phyloP scores from a whole-genome alignment of 2,888 invertebrate genomes.

The Calephelis perditalis region DNA sequence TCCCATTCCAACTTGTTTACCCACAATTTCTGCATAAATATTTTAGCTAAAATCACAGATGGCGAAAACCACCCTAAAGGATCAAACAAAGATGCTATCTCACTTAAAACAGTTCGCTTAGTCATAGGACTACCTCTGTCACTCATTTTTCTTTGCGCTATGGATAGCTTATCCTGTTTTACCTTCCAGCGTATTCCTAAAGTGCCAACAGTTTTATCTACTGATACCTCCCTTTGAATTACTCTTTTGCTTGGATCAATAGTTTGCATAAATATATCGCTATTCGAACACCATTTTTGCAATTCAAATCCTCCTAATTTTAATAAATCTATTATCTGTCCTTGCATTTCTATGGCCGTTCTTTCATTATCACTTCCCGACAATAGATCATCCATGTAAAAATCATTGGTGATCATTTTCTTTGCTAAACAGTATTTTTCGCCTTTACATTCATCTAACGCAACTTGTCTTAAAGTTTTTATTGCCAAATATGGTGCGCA shows the following conservation, averaged over 20 bases:
- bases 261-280: slow-evolving; percentile 13
- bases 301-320: slow-evolving; percentile 33
- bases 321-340: slow-evolving; percentile 30
- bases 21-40: slow-evolving; percentile 16
- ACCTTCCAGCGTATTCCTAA: slow-evolving; percentile 18
- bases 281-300: slow-evolving; percentile 31
- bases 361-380: slow-evolving; percentile 26
- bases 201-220: slow-evolving; percentile 19
- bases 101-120: slow-evolving; percentile 22
- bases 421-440: slow-evolving; percentile 19
- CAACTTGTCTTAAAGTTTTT: slow-evolving; percentile 25
- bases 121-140: background rate
- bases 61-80: slow-evolving; percentile 15
- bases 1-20: slow-evolving; percentile 29
- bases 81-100: slow-evolving; percentile 25
- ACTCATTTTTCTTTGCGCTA: background rate
- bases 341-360: slow-evolving; percentile 24
- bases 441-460: slow-evolving; percentile 16
- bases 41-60: background rate
- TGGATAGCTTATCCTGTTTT: slow-evolving; percentile 8
- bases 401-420: slow-evolving; percentile 13
- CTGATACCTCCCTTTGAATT: background rate
- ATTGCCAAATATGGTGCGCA: slow-evolving; percentile 29
- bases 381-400: slow-evolving; percentile 32
- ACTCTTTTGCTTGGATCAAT: background rate